A percentile compares a stretch with the other conserved stretches of the same genome.
phyloP scores from a whole-genome alignment of 1,140 invertebrate genomes.

The Saccostrea echinata region DNA sequence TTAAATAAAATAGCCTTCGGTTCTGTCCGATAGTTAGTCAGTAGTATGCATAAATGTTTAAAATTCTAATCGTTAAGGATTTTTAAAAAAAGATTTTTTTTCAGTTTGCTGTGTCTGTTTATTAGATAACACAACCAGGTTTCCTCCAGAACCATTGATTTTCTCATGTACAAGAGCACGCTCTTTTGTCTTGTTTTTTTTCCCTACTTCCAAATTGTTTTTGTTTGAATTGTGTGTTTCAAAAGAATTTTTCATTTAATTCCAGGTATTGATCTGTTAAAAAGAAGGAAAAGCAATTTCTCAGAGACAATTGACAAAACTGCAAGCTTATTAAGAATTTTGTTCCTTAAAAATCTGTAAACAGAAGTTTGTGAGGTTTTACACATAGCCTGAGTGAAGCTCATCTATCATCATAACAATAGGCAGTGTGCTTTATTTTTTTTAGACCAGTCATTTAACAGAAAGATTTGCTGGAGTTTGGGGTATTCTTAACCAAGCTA shows the following conservation, averaged over 20 bases:
- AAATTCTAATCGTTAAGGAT: no score
- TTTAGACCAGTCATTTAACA: slow-evolving; percentile 25
- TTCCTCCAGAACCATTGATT: not conserved
- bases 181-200: not conserved
- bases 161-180: not conserved
- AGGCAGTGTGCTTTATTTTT: not conserved
- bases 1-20: no score
- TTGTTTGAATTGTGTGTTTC: not conserved
- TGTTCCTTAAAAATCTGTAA: not conserved
- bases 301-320: not conserved
- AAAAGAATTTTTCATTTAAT: not conserved
- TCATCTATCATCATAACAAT: not conserved
- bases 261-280: slow-evolving; percentile 3
- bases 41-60: no score
- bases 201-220: not conserved
- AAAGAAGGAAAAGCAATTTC: not conserved
- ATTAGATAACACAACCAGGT: not conserved
- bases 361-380: not conserved
- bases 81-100: no score
- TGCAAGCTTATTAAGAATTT: not conserved
- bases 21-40: no score
- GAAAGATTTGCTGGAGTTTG: not conserved
- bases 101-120: no score
- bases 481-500: not conserved
- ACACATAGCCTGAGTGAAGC: not conserved